Evolutionary conservation across 2,888 invertebrate species (phyloP), one percentile per base, ranked within the genome.

Genomic region (Drosophila austrosaltans): DNA sequence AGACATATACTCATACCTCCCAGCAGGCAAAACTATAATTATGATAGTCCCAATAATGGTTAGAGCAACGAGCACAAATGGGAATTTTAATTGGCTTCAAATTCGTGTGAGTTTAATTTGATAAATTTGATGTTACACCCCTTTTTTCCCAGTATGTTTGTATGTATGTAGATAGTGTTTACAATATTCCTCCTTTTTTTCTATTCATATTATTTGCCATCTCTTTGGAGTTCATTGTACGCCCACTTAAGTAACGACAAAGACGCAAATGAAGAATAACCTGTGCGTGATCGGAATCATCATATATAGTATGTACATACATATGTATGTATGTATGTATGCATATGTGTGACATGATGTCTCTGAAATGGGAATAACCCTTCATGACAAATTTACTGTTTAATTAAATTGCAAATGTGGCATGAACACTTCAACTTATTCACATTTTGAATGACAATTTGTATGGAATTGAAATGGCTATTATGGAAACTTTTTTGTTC

Each of bases 301-400:
- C 48, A 48, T 48, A 48, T 48, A 48, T 25, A 48, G n/a, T 22
- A 25, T 25, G 20, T 36, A 36, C 1, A 8, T 36, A 10, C 8
- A 2, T 36, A 30, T 30, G 20, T 36, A 36, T 7, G 2, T 36
- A 36, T 7, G 2, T 36, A 10, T 36, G 8, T 36, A 30, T 30
- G 20, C 8, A 8, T 1, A 36, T 36, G 36, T 36, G 36, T 36
- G 36, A 36, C 36, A 48, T 48, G 48, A 48, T 48, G 44, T 48
- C 44, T 48, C 44, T 48, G 48, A 48, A 48, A 48, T 48, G 48
- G 48, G 48, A 48, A 48, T 48, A 48, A 48, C 48, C 48, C 48
- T 48, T 48, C 48, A 48, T 48, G 22, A 48, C 25, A 48, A 48
- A 48, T 48, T 25, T 12, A 48, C 48, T 48, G 22, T 48, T 25